Base-by-base conservation (phyloP, 2,888 invertebrate species). In the Tethea ocularis region DNA sequence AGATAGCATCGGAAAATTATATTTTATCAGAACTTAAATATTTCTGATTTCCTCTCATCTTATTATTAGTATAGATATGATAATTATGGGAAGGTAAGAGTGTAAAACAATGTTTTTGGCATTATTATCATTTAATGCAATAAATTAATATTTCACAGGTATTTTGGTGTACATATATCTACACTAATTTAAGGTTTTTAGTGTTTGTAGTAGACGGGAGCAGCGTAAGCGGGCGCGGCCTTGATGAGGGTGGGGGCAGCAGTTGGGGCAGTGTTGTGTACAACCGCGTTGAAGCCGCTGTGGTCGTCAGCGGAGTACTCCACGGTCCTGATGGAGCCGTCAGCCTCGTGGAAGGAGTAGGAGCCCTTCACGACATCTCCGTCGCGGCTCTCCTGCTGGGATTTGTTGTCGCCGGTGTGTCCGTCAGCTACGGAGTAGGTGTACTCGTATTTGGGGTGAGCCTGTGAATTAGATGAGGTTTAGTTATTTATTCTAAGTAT, bases 281-380 rank as follows among this genome's bases (percentile, higher is more conserved):
- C 85, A 51, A 86, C 69, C 8, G 89, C 82, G 73, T 82, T 82
- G 75, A 82, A 93, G 64, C 93, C 93, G 63, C 67, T 79, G 76
- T 90, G 86, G 71, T 89, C 86, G 68, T 92, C 92, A 29, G 92
- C 93, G 71, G 84, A 82, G 80, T 93, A 93, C 75, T 92, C 89
- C 61, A 93, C 93, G 56, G 87, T 91, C 72, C 93, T 84, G 67
- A 92, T 69, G 72, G 93, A 92, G 65, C 93, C 93, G 62, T 90
- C 91, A 41, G 93, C 89, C 68, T 93, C 93, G 66, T 89, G 88
- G 61, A 93, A 80, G 24, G 89, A 91, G 80, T 94, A 94, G 63
- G 94, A 91, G 57, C 94, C 94, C 76, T 91, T 88, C 61, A 94
- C 94, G 23, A 87, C 89, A 68, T 94, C 91, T 20, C 94, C 94